These are phyloP conservation scores for Poecilia gillii DNA, from an alignment of 2,797 vertebrate species.

Conservation along the genomic window DNA sequence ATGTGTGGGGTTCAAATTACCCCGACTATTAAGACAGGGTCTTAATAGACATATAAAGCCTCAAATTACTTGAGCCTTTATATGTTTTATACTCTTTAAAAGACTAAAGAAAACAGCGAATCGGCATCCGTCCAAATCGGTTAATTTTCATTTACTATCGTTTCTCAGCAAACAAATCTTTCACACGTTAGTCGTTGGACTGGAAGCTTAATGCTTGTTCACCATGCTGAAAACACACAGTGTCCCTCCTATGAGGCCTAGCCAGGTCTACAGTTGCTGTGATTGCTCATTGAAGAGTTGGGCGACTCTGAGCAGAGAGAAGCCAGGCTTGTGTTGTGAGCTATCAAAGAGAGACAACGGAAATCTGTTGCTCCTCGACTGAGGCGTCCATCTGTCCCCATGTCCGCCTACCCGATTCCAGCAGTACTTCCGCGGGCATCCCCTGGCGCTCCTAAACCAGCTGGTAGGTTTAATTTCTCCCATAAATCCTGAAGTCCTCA, in stretches of 20 bases:
- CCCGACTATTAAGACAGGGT: too few species aligned
- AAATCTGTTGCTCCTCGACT: constrained; percentile 14
- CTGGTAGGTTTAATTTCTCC: constrained; percentile 5
- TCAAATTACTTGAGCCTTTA: too few species aligned
- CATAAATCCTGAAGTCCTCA: not conserved
- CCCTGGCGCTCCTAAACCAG: not conserved
- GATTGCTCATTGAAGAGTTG: constrained; percentile 3
- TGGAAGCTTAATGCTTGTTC: not conserved
- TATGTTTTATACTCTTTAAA: not conserved
- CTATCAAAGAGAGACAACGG: constrained; percentile 25
- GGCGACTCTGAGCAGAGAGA: constrained; percentile 1
- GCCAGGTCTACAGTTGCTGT: not conserved
- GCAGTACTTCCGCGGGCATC: not conserved
- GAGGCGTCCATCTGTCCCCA: not conserved
- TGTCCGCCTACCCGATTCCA: not conserved
- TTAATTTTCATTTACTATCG: not conserved
- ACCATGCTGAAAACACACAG: not conserved
- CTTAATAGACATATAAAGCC: too few species aligned
- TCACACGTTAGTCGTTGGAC: not conserved
- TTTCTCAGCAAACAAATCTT: not conserved
- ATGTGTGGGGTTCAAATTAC: too few species aligned
- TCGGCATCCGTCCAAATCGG: not conserved
- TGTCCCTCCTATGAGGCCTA: constrained; percentile 1
- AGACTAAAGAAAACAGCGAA: not conserved
- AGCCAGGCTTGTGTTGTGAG: constrained; percentile 31